phyloP scores from a whole-genome alignment of 2,888 invertebrate genomes.

The Slavum lentiscoides region DNA sequence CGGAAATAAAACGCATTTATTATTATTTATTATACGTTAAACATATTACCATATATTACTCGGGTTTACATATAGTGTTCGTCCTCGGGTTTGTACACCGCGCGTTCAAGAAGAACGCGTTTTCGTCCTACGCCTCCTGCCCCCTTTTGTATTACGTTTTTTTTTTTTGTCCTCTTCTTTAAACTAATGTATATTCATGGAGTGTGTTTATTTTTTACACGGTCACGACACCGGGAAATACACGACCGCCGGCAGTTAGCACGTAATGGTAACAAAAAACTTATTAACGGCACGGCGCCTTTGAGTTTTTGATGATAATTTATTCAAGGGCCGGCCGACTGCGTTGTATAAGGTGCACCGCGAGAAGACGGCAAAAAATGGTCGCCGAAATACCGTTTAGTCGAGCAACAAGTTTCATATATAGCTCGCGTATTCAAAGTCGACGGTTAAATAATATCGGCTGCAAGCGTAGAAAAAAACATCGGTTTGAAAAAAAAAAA shows the following conservation, averaged over 20 bases:
- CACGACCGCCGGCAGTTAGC: constrained; percentile 12
- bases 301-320: constrained; percentile 36
- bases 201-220: neutral
- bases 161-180: neutral
- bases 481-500: too few relatives aligned
- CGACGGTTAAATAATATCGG: too few relatives aligned
- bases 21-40: constrained; percentile 41
- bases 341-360: neutral
- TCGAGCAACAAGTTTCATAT: constrained; percentile 28
- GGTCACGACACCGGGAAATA: neutral
- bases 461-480: too few relatives aligned
- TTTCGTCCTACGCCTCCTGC: neutral
- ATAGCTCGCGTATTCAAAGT: too few relatives aligned
- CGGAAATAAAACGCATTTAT: constrained; percentile 41
- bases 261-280: constrained; percentile 18
- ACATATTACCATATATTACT: neutral
- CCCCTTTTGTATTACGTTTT: neutral
- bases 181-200: constrained; percentile 8
- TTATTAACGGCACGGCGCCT: constrained; percentile 26
- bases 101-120: neutral
- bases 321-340: constrained; percentile 25
- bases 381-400: neutral
- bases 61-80: neutral
- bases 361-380: neutral
- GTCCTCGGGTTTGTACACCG: neutral